Conservation (phyloP, 2,888 invertebrate species). For the Dorcus hopei region DNA sequence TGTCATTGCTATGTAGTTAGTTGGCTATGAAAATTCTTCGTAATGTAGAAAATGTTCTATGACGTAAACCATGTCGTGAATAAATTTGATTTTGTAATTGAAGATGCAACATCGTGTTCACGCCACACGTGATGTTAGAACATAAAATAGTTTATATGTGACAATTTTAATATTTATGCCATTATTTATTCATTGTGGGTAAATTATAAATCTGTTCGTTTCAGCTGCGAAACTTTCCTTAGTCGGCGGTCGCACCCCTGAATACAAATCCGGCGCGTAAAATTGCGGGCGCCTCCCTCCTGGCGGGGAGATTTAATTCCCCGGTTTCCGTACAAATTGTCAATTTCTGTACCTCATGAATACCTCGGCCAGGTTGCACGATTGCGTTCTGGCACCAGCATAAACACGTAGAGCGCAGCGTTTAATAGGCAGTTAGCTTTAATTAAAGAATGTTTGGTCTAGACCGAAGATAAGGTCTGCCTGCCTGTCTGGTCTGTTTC, state of each 20-base stretch:
- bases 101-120: too few species aligned
- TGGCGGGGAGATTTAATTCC: conserved; percentile 9
- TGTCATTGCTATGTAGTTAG: too few species aligned
- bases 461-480: conserved; percentile 31
- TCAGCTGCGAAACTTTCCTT: conserved; percentile 2
- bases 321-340: conserved; percentile 14
- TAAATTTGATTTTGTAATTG: too few species aligned
- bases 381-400: conserved; percentile 20
- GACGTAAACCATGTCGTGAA: too few species aligned
- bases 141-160: too few species aligned
- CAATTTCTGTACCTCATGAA: conserved; percentile 7
- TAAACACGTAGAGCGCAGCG: conserved; percentile 27
- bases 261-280: conserved; percentile 11
- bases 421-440: conserved; percentile 34
- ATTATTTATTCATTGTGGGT: neutral
- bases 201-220: conserved; percentile 12
- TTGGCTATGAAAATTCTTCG: too few species aligned
- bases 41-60: too few species aligned
- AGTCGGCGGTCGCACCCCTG: conserved; percentile 6
- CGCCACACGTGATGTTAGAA: too few species aligned
- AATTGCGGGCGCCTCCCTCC: conserved; percentile 7
- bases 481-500: conserved; percentile 28
- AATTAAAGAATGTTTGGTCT: conserved; percentile 36
- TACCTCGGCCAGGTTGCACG: neutral
- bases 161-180: too few species aligned